These are phyloP conservation scores for Akabosia matsudoensis DNA, from an alignment of 1,140 invertebrate genomes.

Conservation along the genomic window DNA sequence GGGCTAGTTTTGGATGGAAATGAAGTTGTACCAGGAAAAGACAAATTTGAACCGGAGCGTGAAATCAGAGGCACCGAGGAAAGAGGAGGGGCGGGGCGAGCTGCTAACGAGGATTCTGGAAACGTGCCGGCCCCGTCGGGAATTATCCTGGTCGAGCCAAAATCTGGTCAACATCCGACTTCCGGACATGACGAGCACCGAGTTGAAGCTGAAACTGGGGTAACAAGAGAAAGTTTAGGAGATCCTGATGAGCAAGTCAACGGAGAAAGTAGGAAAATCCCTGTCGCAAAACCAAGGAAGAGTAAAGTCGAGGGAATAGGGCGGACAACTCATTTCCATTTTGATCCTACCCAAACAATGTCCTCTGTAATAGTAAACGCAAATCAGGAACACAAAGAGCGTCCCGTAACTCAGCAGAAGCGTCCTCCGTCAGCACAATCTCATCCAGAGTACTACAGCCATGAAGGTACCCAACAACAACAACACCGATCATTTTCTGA, in stretches of 20 bases:
- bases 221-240: neutral
- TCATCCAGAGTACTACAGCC: neutral
- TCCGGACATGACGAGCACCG: neutral
- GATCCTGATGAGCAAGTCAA: neutral
- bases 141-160: neutral
- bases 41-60: neutral
- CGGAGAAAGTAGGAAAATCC: neutral
- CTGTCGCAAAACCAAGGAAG: constrained; percentile 27
- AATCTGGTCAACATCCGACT: neutral
- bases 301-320: neutral
- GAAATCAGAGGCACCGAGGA: neutral
- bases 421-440: too few relatives aligned
- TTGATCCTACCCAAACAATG: neutral
- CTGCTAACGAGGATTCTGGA: neutral
- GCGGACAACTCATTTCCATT: neutral
- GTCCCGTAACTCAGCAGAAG: neutral
- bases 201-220: neutral
- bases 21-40: neutral
- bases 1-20: neutral
- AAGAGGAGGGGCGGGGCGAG: neutral
- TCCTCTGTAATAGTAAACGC: neutral
- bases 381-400: too few relatives aligned
- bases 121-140: neutral
- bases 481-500: constrained; percentile 5
- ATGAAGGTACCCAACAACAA: neutral